These are phyloP conservation scores for Columbina picui DNA, from an alignment of 2,113 vertebrate genomes.

Conservation along the genomic window DNA sequence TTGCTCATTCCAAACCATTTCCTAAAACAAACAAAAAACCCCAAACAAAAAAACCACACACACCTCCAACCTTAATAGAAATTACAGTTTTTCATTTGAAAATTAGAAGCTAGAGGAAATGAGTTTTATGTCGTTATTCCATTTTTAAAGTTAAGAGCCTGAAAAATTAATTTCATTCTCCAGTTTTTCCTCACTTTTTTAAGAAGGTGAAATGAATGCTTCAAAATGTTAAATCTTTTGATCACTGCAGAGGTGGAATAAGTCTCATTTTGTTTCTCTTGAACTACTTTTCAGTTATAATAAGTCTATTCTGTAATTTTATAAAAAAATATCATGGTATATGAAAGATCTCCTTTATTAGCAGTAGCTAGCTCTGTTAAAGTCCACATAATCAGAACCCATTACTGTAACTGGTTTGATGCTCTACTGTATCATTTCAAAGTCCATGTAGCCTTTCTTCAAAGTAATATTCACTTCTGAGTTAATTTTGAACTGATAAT, in stretches of 20 bases:
- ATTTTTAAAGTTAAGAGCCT: neutral
- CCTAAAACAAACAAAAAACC: neutral
- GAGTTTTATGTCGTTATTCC: neutral
- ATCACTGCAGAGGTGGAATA: neutral
- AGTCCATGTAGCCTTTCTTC: neutral
- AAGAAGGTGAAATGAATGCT: conserved; percentile 9
- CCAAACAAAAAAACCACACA: too few species aligned
- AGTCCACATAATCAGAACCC: neutral
- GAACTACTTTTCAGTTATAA: neutral
- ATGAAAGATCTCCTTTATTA: neutral
- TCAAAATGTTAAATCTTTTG: neutral
- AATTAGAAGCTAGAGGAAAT: neutral
- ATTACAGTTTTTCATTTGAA: neutral
- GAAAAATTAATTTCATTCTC: conserved; percentile 15
- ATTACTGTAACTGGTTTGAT: conserved; percentile 12
- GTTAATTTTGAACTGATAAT: conserved; percentile 58
- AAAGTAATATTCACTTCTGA: conserved; percentile 29
- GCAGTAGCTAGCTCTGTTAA: neutral
- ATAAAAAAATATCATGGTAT: neutral
- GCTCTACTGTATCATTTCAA: conserved; percentile 19
- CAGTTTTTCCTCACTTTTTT: neutral
- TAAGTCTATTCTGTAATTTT: neutral
- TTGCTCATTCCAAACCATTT: neutral
- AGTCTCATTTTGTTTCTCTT: conserved; percentile 27
- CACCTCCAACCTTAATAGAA: neutral